These are phyloP conservation scores for Drosophila fuyamai DNA, from an alignment of 1,140 invertebrate species.

Conservation along the genomic window DNA sequence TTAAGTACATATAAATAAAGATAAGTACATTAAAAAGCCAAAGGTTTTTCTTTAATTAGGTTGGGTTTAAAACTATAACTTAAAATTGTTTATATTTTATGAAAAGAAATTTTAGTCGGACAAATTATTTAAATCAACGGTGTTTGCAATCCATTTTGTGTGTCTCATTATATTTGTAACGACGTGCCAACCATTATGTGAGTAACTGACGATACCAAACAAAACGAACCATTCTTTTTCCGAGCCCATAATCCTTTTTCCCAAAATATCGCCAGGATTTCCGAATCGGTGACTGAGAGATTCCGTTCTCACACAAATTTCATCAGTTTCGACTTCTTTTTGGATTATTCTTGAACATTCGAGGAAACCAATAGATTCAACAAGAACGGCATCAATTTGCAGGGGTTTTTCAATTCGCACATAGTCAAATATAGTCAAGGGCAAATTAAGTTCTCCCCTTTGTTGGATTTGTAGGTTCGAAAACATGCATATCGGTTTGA, in stretches of 20 bases:
- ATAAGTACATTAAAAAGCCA: constrained; percentile 34
- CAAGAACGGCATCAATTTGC: not conserved
- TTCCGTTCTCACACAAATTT: not conserved
- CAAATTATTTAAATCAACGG: not conserved
- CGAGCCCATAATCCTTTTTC: fast-evolving
- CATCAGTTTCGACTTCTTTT: not conserved
- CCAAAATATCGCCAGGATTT: not conserved
- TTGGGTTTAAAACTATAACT: not conserved
- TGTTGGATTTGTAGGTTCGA: not conserved
- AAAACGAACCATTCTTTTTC: not conserved
- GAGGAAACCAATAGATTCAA: too few species aligned
- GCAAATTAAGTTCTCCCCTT: fast-evolving
- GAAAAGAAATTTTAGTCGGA: not conserved
- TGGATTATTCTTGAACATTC: not conserved
- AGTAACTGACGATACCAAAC: constrained; percentile 5
- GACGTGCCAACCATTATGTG: not conserved
- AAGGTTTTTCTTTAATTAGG: not conserved
- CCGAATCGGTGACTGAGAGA: too few species aligned
- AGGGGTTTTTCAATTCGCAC: fast-evolving
- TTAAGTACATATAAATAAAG: constrained; percentile 67
- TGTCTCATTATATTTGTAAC: constrained; percentile 3
- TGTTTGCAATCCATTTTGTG: constrained; percentile 1
- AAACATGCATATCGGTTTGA: constrained; percentile 12
- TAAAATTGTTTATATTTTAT: not conserved
- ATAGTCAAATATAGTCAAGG: not conserved